Evolutionary conservation across 2,797 vertebrate species (phyloP).

Genomic region (Coregonus ussuriensis): DNA sequence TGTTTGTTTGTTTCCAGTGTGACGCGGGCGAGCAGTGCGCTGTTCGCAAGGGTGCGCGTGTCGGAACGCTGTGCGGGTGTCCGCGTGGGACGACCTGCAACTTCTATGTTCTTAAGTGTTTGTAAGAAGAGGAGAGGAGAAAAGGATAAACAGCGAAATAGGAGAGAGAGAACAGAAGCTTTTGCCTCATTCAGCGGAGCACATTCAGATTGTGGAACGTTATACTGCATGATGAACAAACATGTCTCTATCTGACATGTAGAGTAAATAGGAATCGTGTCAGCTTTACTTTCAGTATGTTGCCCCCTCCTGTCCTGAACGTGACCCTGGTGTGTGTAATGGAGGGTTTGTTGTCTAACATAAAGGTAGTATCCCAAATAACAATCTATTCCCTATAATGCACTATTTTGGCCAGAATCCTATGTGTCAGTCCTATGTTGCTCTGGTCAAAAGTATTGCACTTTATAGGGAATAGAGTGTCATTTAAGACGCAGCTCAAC

Average conservation of each 20-base stretch:
- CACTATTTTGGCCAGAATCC: too few species aligned
- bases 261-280: not conserved
- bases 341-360: not conserved
- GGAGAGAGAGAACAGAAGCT: not conserved
- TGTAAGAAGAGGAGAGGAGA: constrained; percentile 49
- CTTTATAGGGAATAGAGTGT: not conserved
- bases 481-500: not conserved
- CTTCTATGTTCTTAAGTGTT: constrained; percentile 77
- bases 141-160: not conserved
- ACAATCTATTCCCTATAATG: too few species aligned
- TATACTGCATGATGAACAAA: not conserved
- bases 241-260: not conserved
- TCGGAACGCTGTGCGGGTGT: too few species aligned
- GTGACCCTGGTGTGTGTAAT: too few species aligned
- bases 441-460: not conserved
- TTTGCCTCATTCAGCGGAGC: too few species aligned
- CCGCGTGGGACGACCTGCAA: constrained; percentile 75
- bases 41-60: constrained; percentile 61
- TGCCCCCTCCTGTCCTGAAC: too few species aligned
- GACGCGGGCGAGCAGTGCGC: constrained; percentile 77
- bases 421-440: not conserved
- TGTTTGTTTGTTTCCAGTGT: constrained; percentile 65
- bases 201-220: not conserved
- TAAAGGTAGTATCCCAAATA: too few species aligned
- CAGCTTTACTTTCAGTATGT: not conserved